These are phyloP conservation scores for Lasiurus cinereus DNA, from an alignment of 2,113 vertebrate species.

Conservation along the genomic window DNA sequence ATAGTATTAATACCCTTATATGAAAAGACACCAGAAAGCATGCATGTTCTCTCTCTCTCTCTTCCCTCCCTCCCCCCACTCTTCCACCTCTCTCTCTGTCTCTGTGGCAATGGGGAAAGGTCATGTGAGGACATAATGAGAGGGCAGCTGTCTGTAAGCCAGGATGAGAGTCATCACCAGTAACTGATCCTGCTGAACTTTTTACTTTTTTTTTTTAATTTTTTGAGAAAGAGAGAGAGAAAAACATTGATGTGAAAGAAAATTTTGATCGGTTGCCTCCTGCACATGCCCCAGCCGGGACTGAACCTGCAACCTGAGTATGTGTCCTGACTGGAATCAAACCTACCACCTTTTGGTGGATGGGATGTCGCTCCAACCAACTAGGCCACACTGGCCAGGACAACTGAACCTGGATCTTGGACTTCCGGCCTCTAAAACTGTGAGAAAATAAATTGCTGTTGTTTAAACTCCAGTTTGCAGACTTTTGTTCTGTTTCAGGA, in stretches of 20 bases:
- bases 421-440: background rate
- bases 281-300: no score
- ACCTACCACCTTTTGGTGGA: no score
- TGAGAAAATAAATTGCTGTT: background rate
- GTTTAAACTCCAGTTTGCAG: background rate
- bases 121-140: background rate
- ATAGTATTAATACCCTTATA: background rate
- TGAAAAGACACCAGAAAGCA: background rate
- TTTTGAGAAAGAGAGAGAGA: no score
- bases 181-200: background rate
- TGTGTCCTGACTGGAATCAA: no score
- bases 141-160: background rate
- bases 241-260: no score
- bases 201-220: background rate
- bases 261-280: no score
- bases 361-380: no score
- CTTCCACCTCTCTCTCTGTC: background rate
- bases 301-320: no score
- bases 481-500: background rate
- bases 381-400: no score
- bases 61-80: no score
- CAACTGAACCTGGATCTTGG: background rate
- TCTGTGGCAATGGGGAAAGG: background rate
- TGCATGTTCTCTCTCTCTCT: background rate
- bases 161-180: background rate